Base-by-base conservation (phyloP, 2,113 vertebrate genomes). In the human (Homo sapiens) region DNA sequence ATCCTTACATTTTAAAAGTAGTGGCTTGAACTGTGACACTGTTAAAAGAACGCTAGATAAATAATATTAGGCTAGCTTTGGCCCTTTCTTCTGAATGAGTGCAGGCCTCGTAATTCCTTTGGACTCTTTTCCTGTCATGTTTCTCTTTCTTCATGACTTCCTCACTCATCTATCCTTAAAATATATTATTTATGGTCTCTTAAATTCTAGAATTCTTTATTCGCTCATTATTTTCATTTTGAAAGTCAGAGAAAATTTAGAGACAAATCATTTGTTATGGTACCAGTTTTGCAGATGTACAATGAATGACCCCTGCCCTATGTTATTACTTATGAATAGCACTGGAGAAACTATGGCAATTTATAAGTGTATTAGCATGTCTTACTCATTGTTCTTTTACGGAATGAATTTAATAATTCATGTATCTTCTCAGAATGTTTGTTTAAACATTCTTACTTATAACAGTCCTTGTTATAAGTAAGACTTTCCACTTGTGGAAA, bases 381-480 rank as follows among this genome's bases (percentile, higher is more conserved):
- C 1, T 81, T 89, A 66, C 6, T 52, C n/a, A 88, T 86, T 17
- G 93, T 96, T 97, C 88, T 96, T 96, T 59, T 96, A 96, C 90
- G 81, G 96, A 97, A 98, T 80, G 27, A 9, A 3, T 84, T 98
- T 97, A 98, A 98, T 98, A 98, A 98, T 98, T 98, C 90, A 98
- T 75, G 80, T 93, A 52, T 96, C 92, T 97, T 90, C 96, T 95
- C 78, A 97, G 85, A 98, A 90, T 97, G 97, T 98, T 98, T 98
- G 86, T 98, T 98, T 98, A 64, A 64, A 64, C 27, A 64, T 64
- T 64, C 61, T 64, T 64, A 32, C 61, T 64, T 64, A 32, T 32
- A 64, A 64, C 27, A 81, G 27, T 79, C 92, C 87, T 96, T 85
- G 97, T 97, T 98, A 85, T 95, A 90, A 55, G 55, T 80, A 97